Base-by-base conservation (phyloP, 2,113 vertebrate genomes). In the Euleptes europaea region DNA sequence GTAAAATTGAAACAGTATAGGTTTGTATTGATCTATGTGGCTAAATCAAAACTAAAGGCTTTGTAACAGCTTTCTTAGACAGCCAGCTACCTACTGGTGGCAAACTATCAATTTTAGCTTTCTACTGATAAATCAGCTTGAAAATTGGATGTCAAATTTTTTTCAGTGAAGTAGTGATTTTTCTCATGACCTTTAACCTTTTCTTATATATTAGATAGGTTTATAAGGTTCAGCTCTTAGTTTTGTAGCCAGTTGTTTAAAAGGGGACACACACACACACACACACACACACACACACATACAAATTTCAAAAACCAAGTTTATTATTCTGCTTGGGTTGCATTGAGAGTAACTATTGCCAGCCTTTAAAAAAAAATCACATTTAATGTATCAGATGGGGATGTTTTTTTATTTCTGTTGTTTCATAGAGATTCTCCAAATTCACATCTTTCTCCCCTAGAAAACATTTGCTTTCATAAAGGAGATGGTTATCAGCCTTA, bases 1-100 rank as follows among this genome's bases (percentile, higher is more conserved):
- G 95, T 97, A 98, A 99, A 99, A 98, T 99, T 99, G 98, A 98
- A 99, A 98, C 98, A 98, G 98, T 99, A 98, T 99, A 98, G 98
- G 97, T 97, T 98, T 92, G 90, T 98, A 99, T 99, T 98, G 99
- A 99, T 99, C 98, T 91, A 93, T 93, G 93, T 94, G 91, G 95
- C 96, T 97, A 98, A 99, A 98, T 98, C 98, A 98, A 97, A 98
- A 98, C 80, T 95, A 97, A 97, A 97, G 97, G 95, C 97, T 98
- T 98, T 97, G 96, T 98, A 98, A 98, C 97, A 95, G 98, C 98
- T 98, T 97, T 96, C 94, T 97, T 91, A 97, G 98, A 98, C 98
- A 98, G 96, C 95, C 96, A 96, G 94, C 96, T 97, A 95, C 95
- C 95, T 96, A 92, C 97, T 97, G 98, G 98, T 98, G 98, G 97